phyloP scores from a whole-genome alignment of 2,113 vertebrate species.

The Limnothrissa miodon region DNA sequence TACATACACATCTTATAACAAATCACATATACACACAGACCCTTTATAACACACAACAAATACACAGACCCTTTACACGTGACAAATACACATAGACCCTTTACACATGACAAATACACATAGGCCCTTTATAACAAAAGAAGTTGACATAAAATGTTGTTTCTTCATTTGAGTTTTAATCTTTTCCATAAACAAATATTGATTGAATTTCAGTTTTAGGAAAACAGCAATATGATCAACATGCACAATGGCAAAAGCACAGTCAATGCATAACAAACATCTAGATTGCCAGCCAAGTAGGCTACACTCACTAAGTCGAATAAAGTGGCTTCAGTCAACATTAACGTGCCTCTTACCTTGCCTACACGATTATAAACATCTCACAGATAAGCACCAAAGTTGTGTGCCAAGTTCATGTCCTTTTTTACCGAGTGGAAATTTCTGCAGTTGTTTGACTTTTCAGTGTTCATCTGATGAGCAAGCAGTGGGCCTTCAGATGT shows the following conservation, averaged over 20 bases:
- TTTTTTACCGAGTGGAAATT: neutral
- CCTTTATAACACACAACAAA: neutral
- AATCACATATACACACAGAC: no score
- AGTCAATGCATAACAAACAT: neutral
- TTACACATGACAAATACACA: neutral
- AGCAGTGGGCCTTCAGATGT: neutral
- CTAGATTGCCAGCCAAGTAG: neutral
- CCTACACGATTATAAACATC: neutral
- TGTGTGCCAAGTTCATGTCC: neutral
- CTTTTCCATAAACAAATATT: neutral
- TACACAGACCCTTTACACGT: neutral
- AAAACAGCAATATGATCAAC: neutral
- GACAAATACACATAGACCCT: neutral
- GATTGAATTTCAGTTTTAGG: neutral
- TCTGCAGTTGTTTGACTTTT: neutral
- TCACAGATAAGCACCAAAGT: neutral
- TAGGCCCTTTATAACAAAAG: neutral
- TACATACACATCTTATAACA: no score
- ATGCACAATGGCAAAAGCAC: slow-evolving; percentile 1
- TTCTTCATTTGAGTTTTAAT: neutral
- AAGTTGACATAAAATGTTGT: neutral
- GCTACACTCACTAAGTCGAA: neutral
- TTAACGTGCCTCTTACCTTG: neutral
- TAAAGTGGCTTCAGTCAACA: neutral
- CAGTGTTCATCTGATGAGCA: neutral